Evolutionary conservation across 2,113 vertebrate species (phyloP).

Genomic region (Ellobius talpinus): DNA sequence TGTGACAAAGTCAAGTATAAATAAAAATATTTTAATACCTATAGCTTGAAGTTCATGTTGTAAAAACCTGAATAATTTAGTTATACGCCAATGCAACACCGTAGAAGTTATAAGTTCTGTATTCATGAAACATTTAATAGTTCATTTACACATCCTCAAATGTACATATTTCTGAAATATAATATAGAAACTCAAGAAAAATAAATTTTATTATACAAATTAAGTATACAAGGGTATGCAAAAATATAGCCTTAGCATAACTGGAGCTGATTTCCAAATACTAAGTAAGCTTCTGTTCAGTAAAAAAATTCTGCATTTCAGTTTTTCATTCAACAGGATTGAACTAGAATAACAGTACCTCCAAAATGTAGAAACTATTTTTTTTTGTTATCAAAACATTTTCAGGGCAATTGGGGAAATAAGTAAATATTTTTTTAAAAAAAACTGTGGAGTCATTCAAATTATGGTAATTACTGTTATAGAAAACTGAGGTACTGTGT

Average conservation of each 20-base stretch:
- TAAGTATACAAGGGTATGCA: neutral
- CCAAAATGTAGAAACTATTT: neutral
- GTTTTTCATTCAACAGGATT: neutral
- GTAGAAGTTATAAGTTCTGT: neutral
- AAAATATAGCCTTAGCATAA: neutral
- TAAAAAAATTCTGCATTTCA: neutral
- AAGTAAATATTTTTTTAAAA: neutral
- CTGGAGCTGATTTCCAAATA: neutral
- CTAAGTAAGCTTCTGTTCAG: conserved; percentile 17
- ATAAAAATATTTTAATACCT: neutral
- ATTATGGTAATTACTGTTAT: neutral
- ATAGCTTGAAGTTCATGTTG: neutral
- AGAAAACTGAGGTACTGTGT: neutral
- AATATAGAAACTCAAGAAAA: neutral
- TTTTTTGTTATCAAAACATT: neutral
- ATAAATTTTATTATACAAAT: neutral
- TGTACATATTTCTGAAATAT: neutral
- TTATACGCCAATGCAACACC: neutral
- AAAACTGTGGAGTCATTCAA: neutral
- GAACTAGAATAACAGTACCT: neutral
- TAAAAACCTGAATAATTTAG: conserved; percentile 23
- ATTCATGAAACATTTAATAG: conserved; percentile 5
- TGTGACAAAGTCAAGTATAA: neutral
- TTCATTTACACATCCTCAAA: neutral
- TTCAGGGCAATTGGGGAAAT: neutral